phyloP scores from a whole-genome alignment of 2,797 vertebrate species.

The Schizopygopsis malacanthus region DNA sequence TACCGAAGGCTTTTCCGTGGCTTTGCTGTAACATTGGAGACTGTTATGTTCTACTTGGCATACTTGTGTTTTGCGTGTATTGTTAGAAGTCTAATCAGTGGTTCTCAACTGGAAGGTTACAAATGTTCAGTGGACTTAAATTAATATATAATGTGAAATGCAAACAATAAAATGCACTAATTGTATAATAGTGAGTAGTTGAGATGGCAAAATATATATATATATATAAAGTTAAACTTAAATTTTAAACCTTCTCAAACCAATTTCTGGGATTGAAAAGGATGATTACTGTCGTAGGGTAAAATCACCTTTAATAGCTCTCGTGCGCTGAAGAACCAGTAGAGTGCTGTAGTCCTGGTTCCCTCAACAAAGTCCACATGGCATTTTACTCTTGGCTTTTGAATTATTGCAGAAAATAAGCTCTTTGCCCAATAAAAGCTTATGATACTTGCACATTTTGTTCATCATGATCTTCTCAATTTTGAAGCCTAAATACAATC shows the following conservation, averaged over 20 bases:
- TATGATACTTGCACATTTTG: neutral
- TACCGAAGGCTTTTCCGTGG: neutral
- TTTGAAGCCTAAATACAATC: neutral
- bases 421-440: neutral
- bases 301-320: no score
- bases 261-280: no score
- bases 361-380: neutral
- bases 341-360: neutral
- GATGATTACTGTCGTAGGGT: no score
- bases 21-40: neutral
- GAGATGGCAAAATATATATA: neutral
- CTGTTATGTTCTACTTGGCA: constrained; percentile 12
- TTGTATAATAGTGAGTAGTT: neutral
- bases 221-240: neutral
- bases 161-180: neutral
- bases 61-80: constrained; percentile 10
- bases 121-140: neutral
- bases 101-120: neutral
- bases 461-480: neutral
- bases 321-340: no score
- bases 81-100: neutral
- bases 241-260: no score
- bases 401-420: neutral
- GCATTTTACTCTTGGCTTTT: neutral
- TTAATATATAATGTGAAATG: neutral